Evolutionary conservation across 2,888 invertebrate species (phyloP).

Genomic region (Leptinotarsa juncta): DNA sequence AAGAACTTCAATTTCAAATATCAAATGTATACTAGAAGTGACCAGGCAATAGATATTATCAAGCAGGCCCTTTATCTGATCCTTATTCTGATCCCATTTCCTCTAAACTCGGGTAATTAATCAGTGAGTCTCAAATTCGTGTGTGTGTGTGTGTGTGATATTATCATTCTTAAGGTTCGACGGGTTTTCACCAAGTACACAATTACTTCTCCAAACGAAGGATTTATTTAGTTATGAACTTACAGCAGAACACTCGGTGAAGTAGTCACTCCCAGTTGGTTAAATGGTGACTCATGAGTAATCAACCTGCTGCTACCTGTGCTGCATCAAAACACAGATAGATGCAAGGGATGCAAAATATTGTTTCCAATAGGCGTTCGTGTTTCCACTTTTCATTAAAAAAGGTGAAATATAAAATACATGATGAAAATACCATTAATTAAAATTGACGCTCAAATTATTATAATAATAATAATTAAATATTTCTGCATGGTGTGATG

Average conservation of each 20-base stretch:
- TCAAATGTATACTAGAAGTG: no score
- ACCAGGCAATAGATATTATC: no score
- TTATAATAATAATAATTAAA: conserved; percentile 30
- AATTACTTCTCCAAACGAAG: neutral
- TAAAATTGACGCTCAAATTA: conserved; percentile 18
- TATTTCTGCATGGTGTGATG: conserved; percentile 35
- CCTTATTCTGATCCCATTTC: no score
- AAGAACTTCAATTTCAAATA: no score
- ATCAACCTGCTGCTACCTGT: conserved; percentile 31
- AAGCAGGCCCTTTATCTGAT: no score
- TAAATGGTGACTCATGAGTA: conserved; percentile 24
- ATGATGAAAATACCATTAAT: conserved; percentile 19
- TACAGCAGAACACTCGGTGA: neutral
- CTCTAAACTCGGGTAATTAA: no score
- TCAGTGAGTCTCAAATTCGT: no score
- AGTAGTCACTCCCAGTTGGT: conserved; percentile 25
- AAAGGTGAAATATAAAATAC: neutral
- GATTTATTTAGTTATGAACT: neutral
- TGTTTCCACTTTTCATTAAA: conserved; percentile 9
- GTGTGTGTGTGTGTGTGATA: no score
- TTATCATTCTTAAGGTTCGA: neutral
- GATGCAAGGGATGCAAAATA: conserved; percentile 9
- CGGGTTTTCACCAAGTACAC: no score
- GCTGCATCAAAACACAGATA: conserved; percentile 27
- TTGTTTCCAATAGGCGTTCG: conserved; percentile 23